Evolutionary conservation across 1,140 invertebrate species (phyloP).

Genomic region (Bombus balteatus): DNA sequence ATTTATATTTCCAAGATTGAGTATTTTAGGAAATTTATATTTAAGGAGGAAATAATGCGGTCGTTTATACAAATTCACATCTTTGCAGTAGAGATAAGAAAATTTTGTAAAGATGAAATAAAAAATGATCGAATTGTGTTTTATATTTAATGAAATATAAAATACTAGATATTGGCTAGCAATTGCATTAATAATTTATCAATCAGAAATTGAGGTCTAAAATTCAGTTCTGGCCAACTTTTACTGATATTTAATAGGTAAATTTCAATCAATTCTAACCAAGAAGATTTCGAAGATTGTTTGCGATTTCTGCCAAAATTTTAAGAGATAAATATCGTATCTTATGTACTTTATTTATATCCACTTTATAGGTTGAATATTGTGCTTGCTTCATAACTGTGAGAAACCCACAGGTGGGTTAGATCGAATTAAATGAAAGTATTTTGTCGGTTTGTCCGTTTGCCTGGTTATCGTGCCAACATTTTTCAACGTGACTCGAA

Average conservation of each 20-base stretch:
- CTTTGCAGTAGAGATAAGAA: too few relatives aligned
- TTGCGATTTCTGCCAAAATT: neutral
- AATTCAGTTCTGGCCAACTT: neutral
- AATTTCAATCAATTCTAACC: neutral
- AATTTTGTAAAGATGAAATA: too few relatives aligned
- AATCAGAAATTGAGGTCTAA: neutral
- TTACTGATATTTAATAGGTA: neutral
- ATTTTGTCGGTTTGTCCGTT: neutral
- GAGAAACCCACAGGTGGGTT: neutral
- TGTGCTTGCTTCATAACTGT: neutral
- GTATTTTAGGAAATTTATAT: too few relatives aligned
- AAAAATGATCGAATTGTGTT: too few relatives aligned
- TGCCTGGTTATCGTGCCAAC: constrained; percentile 25
- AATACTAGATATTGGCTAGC: too few relatives aligned
- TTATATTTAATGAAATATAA: too few relatives aligned
- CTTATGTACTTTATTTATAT: neutral
- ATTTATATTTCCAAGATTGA: too few relatives aligned
- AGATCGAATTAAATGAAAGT: neutral
- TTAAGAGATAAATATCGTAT: too few relatives aligned
- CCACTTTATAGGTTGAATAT: neutral
- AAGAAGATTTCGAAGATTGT: neutral
- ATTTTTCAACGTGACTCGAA: constrained; percentile 15
- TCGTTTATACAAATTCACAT: too few relatives aligned
- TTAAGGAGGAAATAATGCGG: too few relatives aligned
- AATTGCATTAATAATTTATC: too few relatives aligned